Conservation (phyloP, 2,797 vertebrate genomes). For the Diceros bicornis region DNA sequence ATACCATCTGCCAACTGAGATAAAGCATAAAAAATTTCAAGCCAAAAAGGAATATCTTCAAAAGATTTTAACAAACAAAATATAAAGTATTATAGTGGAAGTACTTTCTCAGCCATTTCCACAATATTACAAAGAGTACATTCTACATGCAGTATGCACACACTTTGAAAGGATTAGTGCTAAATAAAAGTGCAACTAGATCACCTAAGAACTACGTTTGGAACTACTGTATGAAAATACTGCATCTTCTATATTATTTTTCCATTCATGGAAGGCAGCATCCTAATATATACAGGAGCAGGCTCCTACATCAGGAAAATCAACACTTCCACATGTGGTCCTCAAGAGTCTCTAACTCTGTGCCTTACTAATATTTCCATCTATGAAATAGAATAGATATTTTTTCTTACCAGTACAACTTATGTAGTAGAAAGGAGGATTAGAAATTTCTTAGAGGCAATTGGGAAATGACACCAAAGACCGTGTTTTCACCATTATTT, state of each 20-base stretch:
- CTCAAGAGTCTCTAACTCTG: neutral
- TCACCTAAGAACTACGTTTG: neutral
- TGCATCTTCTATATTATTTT: neutral
- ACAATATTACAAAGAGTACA: neutral
- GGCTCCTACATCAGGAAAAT: neutral
- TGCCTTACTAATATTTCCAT: neutral
- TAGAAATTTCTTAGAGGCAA: conserved; percentile 44
- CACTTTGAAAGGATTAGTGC: neutral
- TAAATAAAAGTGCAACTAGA: neutral
- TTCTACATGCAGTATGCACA: neutral
- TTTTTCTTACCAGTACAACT: neutral
- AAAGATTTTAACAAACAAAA: neutral
- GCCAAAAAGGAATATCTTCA: neutral
- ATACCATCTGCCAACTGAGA: neutral
- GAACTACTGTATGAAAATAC: neutral
- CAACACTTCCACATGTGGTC: neutral
- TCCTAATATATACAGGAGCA: neutral
- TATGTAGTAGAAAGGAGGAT: conserved; percentile 2
- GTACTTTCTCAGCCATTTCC: conserved; percentile 4
- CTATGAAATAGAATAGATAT: conserved; percentile 53
- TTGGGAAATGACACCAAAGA: neutral
- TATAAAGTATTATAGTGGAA: neutral
- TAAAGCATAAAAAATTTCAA: conserved; percentile 49
- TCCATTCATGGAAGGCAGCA: neutral
- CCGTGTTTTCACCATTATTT: conserved; percentile 54